Evolutionary conservation across 2,113 vertebrate species (phyloP), one percentile per base, ranked within the genome.

Genomic region (Menura novaehollandiae): DNA sequence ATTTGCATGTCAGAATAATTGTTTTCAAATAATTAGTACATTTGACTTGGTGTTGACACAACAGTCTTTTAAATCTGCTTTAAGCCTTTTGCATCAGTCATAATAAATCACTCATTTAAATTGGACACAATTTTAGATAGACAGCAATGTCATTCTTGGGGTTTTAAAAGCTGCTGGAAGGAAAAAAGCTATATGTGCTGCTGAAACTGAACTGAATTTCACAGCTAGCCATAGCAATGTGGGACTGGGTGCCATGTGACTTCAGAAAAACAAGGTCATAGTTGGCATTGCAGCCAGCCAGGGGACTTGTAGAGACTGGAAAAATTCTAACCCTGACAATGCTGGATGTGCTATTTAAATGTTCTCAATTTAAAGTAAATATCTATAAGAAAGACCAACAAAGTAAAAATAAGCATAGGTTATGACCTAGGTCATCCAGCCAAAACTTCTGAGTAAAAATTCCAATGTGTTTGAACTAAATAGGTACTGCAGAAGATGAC

Each of bases 1-100:
- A 49, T 93, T 94, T 95, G 63, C 64, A 44, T 71, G 43, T 90
- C 72, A 87, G 85, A 94, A 82, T 96, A 96, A 91, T 74, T 77
- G 68, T 63, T 77, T 91, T 93, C 17, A 90, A 64, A 81, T 83
- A 91, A 96, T 88, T 88, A 93, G 72, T 33, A 79, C 18, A 43
- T 92, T 95, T 93, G 79, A 91, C 73, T 91, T 89, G 82, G 21
- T 19, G 12, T 89, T 84, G 80, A 43, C 63, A 74, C 74, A 89
- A 66, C 76, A 91, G 75, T 62, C 33, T 88, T 95, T 89, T 41
- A 90, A 93, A 88, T 69, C 47, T 89, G 64, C 62, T 91, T 93
- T 91, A 85, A 93, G 24, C 47, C n/a, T 62, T 88, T 90, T 92
- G 10, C 59, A 67, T 89, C 85, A 78, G 76, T 76, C 81, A 59